Evolutionary conservation across 2,113 vertebrate genomes (phyloP).

Genomic region (Coreoperca whiteheadi): DNA sequence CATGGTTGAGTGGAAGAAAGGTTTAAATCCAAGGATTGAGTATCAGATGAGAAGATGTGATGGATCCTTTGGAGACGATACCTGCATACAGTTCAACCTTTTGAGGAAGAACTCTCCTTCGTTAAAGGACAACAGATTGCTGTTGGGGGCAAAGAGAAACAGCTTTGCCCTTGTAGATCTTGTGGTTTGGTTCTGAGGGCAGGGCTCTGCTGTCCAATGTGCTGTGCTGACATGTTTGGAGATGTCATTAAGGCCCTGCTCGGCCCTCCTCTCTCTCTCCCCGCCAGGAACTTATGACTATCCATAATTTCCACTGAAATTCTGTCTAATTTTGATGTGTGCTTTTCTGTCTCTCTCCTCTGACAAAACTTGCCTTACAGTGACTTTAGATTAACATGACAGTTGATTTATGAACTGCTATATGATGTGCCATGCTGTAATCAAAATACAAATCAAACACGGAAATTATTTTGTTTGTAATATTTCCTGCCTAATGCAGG

Average conservation of each 20-base stretch:
- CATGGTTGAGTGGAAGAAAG: conserved; percentile 71
- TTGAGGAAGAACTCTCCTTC: conserved; percentile 36
- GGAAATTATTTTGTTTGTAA: not conserved
- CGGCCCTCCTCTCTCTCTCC: conserved; percentile 79
- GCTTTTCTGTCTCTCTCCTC: not conserved
- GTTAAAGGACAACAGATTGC: conserved; percentile 67
- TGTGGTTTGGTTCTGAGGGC: conserved; percentile 81
- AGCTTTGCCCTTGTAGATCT: conserved; percentile 82
- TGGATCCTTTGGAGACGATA: conserved; percentile 53
- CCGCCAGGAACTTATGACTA: conserved; percentile 46
- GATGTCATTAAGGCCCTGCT: conserved; percentile 78
- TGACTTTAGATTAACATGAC: not conserved
- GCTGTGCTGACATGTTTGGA: conserved; percentile 84
- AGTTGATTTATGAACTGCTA: too few relatives aligned
- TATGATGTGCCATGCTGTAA: not conserved
- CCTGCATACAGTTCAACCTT: conserved; percentile 51
- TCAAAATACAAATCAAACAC: not conserved
- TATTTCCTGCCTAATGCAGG: not conserved
- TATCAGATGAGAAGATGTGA: conserved; percentile 61
- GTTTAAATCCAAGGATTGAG: conserved; percentile 56
- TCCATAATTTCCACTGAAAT: conserved; percentile 60
- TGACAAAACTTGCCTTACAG: not conserved
- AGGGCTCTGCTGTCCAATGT: conserved; percentile 83
- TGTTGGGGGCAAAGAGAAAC: conserved; percentile 72
- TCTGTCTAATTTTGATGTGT: conserved; percentile 54